Base-by-base conservation (phyloP, 2,888 invertebrate genomes). In the Teinopalpus imperialis region DNA sequence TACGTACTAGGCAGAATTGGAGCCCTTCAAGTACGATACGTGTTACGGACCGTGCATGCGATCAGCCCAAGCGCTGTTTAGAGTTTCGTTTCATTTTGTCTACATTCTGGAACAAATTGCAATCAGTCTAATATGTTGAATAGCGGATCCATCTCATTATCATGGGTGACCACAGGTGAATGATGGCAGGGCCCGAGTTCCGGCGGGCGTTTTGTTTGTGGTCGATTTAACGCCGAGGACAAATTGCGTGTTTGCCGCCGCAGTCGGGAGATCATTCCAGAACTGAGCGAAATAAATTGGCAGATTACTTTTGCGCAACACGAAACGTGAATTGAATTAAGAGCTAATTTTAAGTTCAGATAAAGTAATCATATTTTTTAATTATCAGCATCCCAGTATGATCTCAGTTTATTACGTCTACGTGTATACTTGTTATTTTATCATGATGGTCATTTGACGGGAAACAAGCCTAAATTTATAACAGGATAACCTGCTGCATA, bases 81-180 rank as follows among this genome's bases (percentile, higher is more conserved):
- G 64, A 65, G 64, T 68, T 70, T 68, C 64, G 58, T 59, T 60
- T 53, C 61, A 63, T 62, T 66, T 63, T 65, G 66, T 67, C 63
- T 66, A 63, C 57, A 58, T 21, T 54, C 61, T 56, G 58, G 65
- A 64, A 63, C 66, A 74, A 79, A 81, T 81, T 80, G 82, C 83
- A 83, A 86, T 86, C 86, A 83, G 81, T 77, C 82, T 86, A 86
- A 86, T 86, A 86, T 83, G 86, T 80, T 82, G 79, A 77, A 82
- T 77, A 77, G 82, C 80, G 74, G 81, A 79, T 80, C 76, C 81
- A 87, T 87, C 88, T 88, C 88, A 88, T 88, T 88, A 88, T 78
- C 82, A 81, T 82, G 80, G 81, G 63, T 69, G 78, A 88, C 86
- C 88, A 76, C 88, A 87, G 86, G 81, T 85, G 88, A 88, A 78